Conservation (phyloP, 2,113 vertebrate species). For the Myotis yumanensis region DNA sequence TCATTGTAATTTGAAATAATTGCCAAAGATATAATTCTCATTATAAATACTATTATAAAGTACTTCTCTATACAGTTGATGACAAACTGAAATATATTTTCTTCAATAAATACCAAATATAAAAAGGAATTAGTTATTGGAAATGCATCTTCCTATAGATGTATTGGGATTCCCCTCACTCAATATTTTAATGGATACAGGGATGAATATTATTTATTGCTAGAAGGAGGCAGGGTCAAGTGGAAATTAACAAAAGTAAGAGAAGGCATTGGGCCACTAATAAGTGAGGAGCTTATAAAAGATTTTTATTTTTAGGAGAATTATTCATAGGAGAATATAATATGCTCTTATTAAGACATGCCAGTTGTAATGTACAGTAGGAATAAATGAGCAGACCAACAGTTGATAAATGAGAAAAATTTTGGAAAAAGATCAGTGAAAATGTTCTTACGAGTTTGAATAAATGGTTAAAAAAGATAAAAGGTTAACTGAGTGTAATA, state of each 20-base stretch:
- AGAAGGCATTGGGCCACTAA: background rate
- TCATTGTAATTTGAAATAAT: background rate
- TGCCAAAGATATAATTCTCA: background rate
- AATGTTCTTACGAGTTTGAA: background rate
- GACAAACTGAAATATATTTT: background rate
- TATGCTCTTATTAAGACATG: background rate
- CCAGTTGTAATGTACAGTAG: background rate
- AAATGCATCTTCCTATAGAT: background rate
- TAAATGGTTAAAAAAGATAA: background rate
- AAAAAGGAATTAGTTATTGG: background rate
- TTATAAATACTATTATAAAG: background rate
- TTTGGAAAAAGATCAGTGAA: background rate
- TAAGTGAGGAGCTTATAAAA: background rate
- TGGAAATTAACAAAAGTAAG: background rate
- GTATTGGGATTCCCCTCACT: background rate
- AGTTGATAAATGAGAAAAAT: background rate
- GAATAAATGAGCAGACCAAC: background rate
- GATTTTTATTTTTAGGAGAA: background rate
- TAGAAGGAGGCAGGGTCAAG: background rate
- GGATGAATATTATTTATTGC: background rate
- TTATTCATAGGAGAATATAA: background rate
- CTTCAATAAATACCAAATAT: slow-evolving; percentile 1
- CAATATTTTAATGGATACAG: background rate
- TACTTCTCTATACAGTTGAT: background rate
- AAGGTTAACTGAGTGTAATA: background rate